Conservation (phyloP, 1,140 invertebrate genomes). For the Megalonaias nervosa region DNA sequence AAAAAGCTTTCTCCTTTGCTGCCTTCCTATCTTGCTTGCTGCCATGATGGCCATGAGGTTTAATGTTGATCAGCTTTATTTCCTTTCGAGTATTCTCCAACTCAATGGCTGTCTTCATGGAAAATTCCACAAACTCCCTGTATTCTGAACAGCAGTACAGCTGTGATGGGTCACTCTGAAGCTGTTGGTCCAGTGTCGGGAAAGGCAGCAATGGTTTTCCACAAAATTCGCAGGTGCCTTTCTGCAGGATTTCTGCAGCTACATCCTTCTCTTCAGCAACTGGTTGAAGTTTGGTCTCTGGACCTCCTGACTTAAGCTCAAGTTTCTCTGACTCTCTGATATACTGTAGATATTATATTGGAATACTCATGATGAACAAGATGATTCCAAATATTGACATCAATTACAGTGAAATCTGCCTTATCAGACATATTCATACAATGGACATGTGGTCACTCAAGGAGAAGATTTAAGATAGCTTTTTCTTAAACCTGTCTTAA, state of each 20-base stretch:
- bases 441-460: too few relatives aligned
- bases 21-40: conserved; percentile 62
- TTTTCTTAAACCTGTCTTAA: not conserved
- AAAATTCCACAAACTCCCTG: conserved; percentile 66
- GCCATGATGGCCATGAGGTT: conserved; percentile 64
- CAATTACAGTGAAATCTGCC: too few relatives aligned
- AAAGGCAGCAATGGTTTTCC: conserved; percentile 61
- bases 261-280: conserved; percentile 35
- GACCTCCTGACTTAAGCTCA: conserved; percentile 39
- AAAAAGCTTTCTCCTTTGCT: conserved; percentile 63
- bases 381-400: too few relatives aligned
- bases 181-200: conserved; percentile 63
- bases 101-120: conserved; percentile 41
- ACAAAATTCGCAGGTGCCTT: conserved; percentile 69
- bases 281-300: conserved; percentile 12
- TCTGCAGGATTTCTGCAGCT: conserved; percentile 53
- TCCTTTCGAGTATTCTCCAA: conserved; percentile 51
- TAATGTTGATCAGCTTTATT: conserved; percentile 60
- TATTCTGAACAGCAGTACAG: conserved; percentile 70
- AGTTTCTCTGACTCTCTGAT: conserved; percentile 61
- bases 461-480: not conserved
- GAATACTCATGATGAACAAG: not conserved
- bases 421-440: too few relatives aligned
- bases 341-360: conserved; percentile 44
- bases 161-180: conserved; percentile 54